A percentile compares a stretch with the other conserved stretches of the same genome.
phyloP scores from a whole-genome alignment of 2,113 vertebrate species.

The Otus sunia region DNA sequence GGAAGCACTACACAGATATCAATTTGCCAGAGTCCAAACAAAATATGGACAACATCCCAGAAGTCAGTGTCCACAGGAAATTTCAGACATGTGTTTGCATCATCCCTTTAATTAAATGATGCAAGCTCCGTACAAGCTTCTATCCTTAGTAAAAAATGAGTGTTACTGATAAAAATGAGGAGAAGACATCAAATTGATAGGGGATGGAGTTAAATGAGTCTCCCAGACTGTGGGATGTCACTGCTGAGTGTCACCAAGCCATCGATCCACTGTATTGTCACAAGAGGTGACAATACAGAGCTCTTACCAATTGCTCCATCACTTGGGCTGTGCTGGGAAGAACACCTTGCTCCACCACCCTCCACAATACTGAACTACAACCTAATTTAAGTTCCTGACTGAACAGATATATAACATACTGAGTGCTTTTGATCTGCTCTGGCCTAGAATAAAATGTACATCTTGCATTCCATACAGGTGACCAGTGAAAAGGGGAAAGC shows the following conservation, averaged over 20 bases:
- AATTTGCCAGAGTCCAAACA: neutral
- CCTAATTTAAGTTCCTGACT: neutral
- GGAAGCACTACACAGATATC: neutral
- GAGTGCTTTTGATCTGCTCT: neutral
- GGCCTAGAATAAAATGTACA: neutral
- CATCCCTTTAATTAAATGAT: neutral
- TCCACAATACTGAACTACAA: neutral
- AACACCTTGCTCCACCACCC: neutral
- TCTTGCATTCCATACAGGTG: neutral
- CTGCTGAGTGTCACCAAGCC: neutral
- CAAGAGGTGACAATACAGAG: neutral
- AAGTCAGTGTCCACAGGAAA: neutral
- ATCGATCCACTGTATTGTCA: neutral
- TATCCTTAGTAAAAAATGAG: neutral
- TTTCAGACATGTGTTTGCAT: neutral
- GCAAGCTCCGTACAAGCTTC: neutral
- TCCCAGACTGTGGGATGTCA: neutral
- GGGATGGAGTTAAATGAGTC: neutral
- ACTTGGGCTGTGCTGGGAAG: neutral
- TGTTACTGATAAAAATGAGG: neutral
- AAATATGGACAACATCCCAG: neutral
- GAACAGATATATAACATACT: neutral
- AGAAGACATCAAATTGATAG: neutral
- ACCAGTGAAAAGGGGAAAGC: neutral
- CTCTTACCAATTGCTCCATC: neutral